phyloP scores from a whole-genome alignment of 2,113 vertebrate species.

The Podiceps cristatus region DNA sequence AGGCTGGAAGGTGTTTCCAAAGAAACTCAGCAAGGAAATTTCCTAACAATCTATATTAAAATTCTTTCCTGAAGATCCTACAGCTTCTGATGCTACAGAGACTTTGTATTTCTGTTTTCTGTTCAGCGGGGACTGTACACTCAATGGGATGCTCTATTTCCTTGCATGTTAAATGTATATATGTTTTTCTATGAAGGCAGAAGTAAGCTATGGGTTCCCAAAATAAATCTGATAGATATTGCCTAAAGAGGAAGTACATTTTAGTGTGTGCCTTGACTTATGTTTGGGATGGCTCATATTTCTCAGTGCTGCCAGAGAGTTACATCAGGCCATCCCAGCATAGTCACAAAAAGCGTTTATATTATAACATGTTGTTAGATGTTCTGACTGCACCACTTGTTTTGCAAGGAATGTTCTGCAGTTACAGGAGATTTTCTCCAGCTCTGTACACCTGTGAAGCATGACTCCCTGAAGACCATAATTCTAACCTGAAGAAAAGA shows the following conservation, averaged over 20 bases:
- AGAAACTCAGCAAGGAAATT: neutral
- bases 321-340: neutral
- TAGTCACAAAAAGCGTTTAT: neutral
- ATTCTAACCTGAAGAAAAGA: neutral
- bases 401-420: neutral
- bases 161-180: neutral
- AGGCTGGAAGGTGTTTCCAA: neutral
- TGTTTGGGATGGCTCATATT: neutral
- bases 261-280: neutral
- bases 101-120: neutral
- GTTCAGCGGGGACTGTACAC: neutral
- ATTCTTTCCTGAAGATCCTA: neutral
- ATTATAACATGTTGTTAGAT: neutral
- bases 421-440: neutral
- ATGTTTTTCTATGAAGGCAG: neutral
- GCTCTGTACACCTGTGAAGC: neutral
- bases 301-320: neutral
- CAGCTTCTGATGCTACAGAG: neutral
- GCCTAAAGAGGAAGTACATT: neutral
- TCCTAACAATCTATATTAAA: neutral
- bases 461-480: neutral
- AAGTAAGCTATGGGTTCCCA: neutral
- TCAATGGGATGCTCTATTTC: neutral
- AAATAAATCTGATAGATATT: neutral
- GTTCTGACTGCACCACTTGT: neutral